Evolutionary conservation across 2,888 invertebrate genomes (phyloP).

Genomic region (Tetragonisca angustula): DNA sequence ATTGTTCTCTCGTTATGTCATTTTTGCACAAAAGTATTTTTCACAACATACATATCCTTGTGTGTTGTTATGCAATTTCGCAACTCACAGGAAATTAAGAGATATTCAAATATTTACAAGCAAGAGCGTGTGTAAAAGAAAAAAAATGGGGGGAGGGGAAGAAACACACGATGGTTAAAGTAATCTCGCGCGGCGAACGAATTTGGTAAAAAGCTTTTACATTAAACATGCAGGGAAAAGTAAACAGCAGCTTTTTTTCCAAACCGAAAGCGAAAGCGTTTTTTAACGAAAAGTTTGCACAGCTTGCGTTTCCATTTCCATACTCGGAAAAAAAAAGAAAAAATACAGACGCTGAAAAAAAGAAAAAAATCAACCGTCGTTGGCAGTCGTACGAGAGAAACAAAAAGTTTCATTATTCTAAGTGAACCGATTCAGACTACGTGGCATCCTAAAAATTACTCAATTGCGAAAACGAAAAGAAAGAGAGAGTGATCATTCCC

Average conservation of each 20-base stretch:
- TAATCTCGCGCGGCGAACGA: neutral
- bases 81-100: neutral
- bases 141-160: too few species aligned
- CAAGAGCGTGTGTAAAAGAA: neutral
- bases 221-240: neutral
- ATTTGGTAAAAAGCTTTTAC: neutral
- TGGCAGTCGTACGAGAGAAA: neutral
- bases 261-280: too few species aligned
- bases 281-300: neutral
- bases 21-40: too few species aligned
- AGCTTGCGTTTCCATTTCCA: neutral
- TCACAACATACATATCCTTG: neutral
- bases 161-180: neutral
- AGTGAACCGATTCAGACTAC: neutral
- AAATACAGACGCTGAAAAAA: neutral
- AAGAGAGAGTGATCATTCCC: constrained; percentile 20
- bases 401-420: neutral
- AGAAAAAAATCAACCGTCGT: neutral
- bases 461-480: too few species aligned
- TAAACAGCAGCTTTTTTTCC: neutral
- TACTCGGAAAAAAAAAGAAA: neutral
- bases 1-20: too few species aligned
- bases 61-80: neutral
- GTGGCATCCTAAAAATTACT: constrained; percentile 9
- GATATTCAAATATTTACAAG: neutral